Base-by-base conservation (phyloP, 2,888 invertebrate genomes). In the Drosophila rellima region DNA sequence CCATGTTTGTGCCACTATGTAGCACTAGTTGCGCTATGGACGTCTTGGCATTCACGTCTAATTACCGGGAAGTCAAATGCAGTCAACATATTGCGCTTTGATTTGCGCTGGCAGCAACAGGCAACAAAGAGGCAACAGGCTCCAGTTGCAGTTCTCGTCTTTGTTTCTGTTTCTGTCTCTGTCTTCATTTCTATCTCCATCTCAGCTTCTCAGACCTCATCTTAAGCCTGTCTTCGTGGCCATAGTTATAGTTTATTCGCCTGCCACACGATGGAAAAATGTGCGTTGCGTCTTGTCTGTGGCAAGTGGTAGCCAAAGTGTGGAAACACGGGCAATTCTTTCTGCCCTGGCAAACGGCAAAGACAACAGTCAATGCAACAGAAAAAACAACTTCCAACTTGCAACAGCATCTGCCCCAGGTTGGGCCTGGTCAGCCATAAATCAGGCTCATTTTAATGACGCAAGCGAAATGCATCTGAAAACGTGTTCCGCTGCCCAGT, bases 61-160 rank as follows among this genome's bases (percentile, higher is more conserved):
- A 87, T 87, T 89, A 89, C 88, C 89, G 89, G 87, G 85, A 85
- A 89, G 83, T 88, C 89, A 88, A 89, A 89, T 82, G 88, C 73
- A 87, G 89, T 89, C 89, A 85, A 89, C 89, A 89, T 85, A 87
- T 89, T 89, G 85, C 76, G 76, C 81, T 85, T 84, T 85, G 89
- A 85, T 89, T 89, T 87, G 89, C 87, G 69, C 78, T 83, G 81
- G 68, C 89, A 88, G 73, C 69, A 69, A 59, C 62, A 44, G 52
- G 55, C 50, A 52, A 15, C 63, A 57, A 51, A 11, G 31, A 17
- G 8, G 40, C 50, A 42, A 35, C 39, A 45, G 55, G 39, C 61
- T 35, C 45, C 60, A 54, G 71, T 57, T 45, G 55, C 37, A 61
- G 48, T 45, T 35, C 47, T 52, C 37, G 59, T 48, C 48, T 35